Base-by-base conservation (phyloP, 2,888 invertebrate genomes). In the Chironomus riparius region DNA sequence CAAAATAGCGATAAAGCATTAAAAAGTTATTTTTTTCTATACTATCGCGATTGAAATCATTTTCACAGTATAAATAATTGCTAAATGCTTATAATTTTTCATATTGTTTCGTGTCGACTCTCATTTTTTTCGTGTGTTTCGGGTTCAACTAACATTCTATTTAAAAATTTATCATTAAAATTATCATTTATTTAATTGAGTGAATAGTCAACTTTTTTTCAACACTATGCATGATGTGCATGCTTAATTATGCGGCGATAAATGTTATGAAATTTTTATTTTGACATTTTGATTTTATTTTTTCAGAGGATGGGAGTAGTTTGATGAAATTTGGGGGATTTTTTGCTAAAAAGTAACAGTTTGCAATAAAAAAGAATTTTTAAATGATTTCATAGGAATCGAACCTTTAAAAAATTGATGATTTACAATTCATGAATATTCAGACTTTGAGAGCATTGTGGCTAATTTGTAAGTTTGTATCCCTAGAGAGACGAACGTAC, bases 1-100 rank as follows among this genome's bases (percentile, higher is more conserved):
- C 50, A 15, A 50, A 50, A 50, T 3, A 50, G 68, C 47, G 73
- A 74, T 68, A 65, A 74, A 48, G 74, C 74, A 74, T 74, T 74
- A 65, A 72, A 62, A 61, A 65, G 15, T 28, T n/a, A n/a, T 28
- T 28, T 28, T 28, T 28, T 28, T 28, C 6, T 6, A 1, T 5
- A 38, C 10, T 56, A 56, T 65, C 68, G 21, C 65, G 74, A 74
- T 74, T 68, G 13, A 13, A 68, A 74, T 74, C 74, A 10, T 12
- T 56, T 56, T 4, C 68, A 7, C 68, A 24, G 56, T 56, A 56
- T 48, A 47, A 47, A 72, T 62, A 72, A 68, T 47, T 74, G 74
- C 68, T 74, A 74, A 74, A 74, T 48, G 74, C 6, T 65, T 68
- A 18, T 62, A 28, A 72, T 62, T 72, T 62, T 50, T 38, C 38